Evolutionary conservation across 2,888 invertebrate species (phyloP).

Genomic region (Caenorhabditis panamensis): DNA sequence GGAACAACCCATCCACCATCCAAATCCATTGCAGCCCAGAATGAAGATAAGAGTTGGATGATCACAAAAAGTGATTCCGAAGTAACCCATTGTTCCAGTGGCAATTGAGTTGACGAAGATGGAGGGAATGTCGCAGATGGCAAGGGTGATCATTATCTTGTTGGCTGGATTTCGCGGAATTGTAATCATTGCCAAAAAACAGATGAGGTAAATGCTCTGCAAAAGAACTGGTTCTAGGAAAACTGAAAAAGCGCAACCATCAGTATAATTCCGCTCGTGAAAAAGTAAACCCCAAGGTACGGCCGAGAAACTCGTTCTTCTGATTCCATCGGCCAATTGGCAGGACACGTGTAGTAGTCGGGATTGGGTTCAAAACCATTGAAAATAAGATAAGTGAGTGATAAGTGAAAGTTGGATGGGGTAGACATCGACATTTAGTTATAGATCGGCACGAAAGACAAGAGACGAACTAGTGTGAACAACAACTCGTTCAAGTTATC

Average conservation of each 20-base stretch:
- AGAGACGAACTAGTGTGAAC: too few relatives aligned
- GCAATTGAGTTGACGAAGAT: slow-evolving; percentile 1
- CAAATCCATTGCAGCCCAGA: slow-evolving; percentile 5
- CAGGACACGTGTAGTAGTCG: slow-evolving; percentile 17
- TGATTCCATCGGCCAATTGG: not conserved
- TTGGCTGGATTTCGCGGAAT: not conserved
- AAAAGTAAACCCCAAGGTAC: not conserved
- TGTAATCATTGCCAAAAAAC: not conserved
- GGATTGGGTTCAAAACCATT: slow-evolving; percentile 18
- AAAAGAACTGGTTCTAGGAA: too few relatives aligned
- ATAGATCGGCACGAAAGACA: not conserved
- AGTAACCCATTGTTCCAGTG: slow-evolving; percentile 5
- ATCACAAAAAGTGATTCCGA: slow-evolving; percentile 13
- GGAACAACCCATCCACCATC: slow-evolving; percentile 14
- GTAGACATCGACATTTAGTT: not conserved
- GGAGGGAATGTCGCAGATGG: slow-evolving; percentile 10
- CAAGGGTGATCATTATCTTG: slow-evolving; percentile 10
- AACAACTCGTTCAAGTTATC: too few relatives aligned
- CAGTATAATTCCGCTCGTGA: not conserved
- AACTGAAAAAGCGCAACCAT: too few relatives aligned
- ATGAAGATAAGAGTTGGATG: not conserved
- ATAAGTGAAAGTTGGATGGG: slow-evolving; percentile 5
- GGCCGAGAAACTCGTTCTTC: not conserved
- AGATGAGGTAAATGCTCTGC: slow-evolving; percentile 11
- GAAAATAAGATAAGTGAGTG: slow-evolving; percentile 11